Percentiles rank a stretch among this genome's conserved stretches.
Conservation (phyloP, 2,797 vertebrate species). For the Threskiornis aethiopicus region DNA sequence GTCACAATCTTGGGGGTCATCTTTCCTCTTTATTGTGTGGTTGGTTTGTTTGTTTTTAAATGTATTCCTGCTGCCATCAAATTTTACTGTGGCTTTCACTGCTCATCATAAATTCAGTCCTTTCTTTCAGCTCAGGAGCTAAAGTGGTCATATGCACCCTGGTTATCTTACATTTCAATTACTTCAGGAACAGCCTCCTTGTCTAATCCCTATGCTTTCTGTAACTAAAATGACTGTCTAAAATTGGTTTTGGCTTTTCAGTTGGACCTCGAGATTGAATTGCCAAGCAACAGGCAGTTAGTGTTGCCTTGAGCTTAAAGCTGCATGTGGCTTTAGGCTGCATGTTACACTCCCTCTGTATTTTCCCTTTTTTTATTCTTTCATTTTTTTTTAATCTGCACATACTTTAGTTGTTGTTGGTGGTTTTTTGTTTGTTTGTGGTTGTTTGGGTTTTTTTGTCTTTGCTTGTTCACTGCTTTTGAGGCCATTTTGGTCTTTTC, state of each 20-base stretch:
- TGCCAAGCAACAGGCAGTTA: constrained; percentile 29
- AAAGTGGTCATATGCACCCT: background rate
- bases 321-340: background rate
- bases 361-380: background rate
- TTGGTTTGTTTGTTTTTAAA: constrained; percentile 31
- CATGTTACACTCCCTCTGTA: background rate
- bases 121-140: constrained; percentile 12
- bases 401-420: background rate
- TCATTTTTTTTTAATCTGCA: background rate
- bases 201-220: constrained; percentile 10
- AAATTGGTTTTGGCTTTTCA: constrained; percentile 23
- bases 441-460: background rate
- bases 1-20: constrained; percentile 3
- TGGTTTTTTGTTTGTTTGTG: background rate
- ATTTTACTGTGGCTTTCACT: constrained; percentile 35
- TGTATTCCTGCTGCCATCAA: background rate
- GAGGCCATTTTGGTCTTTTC: background rate
- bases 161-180: constrained; percentile 29
- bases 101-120: constrained; percentile 47
- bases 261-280: background rate
- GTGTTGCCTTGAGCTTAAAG: background rate
- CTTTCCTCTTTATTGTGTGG: background rate
- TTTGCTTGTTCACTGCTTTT: background rate
- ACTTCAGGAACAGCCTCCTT: constrained; percentile 4
- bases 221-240: constrained; percentile 15